These are phyloP conservation scores for Thamnophis elegans DNA, from an alignment of 2,797 vertebrate genomes.

Conservation along the genomic window DNA sequence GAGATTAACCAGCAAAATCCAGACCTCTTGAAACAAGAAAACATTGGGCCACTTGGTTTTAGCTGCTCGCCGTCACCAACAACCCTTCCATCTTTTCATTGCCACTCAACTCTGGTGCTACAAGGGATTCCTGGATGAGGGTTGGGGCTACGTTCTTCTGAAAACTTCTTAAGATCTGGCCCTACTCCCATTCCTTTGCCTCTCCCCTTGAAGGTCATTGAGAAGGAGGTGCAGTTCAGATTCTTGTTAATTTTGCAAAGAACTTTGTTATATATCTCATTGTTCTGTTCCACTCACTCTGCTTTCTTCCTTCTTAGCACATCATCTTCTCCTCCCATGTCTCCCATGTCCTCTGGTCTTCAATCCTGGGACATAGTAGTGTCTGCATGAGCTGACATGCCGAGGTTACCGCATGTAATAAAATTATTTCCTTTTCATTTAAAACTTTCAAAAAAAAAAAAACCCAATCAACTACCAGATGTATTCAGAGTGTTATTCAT, in stretches of 20 bases:
- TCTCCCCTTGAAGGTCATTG: not conserved
- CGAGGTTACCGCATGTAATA: constrained; percentile 40
- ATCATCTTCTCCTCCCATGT: not conserved
- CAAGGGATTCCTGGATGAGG: constrained; percentile 11
- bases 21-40: constrained; percentile 8
- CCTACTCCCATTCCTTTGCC: not conserved
- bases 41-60: constrained; percentile 1
- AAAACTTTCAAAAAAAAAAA: constrained; percentile 33
- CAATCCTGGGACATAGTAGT: constrained; percentile 36
- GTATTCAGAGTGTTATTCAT: constrained; percentile 28
- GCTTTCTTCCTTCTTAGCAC: not conserved
- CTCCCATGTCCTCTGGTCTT: constrained; percentile 19
- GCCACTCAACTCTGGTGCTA: constrained; percentile 68
- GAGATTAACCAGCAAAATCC: not conserved
- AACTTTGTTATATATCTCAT: not conserved
- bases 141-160: not conserved
- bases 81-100: not conserved
- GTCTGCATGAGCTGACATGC: constrained; percentile 44
- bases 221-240: not conserved
- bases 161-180: not conserved
- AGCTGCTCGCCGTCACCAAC: not conserved
- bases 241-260: not conserved
- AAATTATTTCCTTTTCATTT: constrained; percentile 43
- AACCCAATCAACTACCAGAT: not conserved
- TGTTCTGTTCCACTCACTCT: constrained; percentile 4